phyloP scores from a whole-genome alignment of 1,140 invertebrate species.

The Pantala flavescens region DNA sequence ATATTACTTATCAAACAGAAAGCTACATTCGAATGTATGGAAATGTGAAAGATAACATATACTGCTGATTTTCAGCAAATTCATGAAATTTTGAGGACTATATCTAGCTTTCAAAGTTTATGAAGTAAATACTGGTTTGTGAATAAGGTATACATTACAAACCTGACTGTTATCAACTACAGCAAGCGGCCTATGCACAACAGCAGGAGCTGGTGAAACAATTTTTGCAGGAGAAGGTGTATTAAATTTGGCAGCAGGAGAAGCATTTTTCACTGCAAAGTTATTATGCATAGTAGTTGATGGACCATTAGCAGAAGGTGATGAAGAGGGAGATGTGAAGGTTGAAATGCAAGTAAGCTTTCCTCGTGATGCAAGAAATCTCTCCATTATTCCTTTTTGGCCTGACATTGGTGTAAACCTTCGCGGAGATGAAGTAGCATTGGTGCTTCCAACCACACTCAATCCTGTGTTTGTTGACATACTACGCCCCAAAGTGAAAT shows the following conservation, averaged over 20 bases:
- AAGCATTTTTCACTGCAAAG: too few species aligned
- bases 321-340: background rate
- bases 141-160: background rate
- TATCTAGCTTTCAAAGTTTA: too few species aligned
- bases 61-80: too few species aligned
- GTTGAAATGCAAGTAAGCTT: constrained; percentile 35
- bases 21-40: too few species aligned
- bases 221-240: too few species aligned
- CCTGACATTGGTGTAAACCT: constrained; percentile 44
- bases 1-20: too few species aligned
- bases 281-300: too few species aligned
- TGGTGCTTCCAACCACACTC: background rate
- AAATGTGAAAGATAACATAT: too few species aligned
- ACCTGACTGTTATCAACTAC: background rate
- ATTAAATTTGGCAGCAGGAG: too few species aligned
- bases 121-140: too few species aligned
- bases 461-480: background rate
- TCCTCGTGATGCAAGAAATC: constrained; percentile 61
- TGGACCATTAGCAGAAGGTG: background rate
- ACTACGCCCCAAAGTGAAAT: background rate
- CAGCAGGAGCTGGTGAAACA: background rate
- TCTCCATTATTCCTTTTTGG: constrained; percentile 64
- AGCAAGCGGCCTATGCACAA: background rate
- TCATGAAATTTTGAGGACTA: too few species aligned
- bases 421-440: constrained; percentile 35